Evolutionary conservation across 2,888 invertebrate species (phyloP).

Genomic region (Nebria salina): DNA sequence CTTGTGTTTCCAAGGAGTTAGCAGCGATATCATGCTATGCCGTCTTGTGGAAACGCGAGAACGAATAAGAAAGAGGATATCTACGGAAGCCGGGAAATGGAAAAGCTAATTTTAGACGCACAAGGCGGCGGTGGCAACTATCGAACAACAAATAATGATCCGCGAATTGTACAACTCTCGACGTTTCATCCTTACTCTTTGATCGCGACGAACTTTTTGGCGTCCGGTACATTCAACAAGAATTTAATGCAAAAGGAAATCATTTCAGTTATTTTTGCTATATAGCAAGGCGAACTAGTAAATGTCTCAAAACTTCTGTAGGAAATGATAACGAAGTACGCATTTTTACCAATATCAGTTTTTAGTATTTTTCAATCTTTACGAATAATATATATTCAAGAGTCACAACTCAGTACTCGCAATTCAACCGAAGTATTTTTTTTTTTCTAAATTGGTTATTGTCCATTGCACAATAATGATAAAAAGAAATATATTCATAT

Average conservation of each 20-base stretch:
- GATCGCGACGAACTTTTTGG: slow-evolving; percentile 12
- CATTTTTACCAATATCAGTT: too few species aligned
- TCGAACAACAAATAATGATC: slow-evolving; percentile 43
- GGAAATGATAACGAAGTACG: too few species aligned
- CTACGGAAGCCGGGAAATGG: slow-evolving; percentile 23
- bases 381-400: too few species aligned
- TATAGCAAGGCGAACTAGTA: too few species aligned
- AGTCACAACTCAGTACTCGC: too few species aligned
- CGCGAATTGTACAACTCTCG: not conserved
- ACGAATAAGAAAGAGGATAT: slow-evolving; percentile 3
- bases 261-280: slow-evolving; percentile 11
- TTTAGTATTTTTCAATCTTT: too few species aligned
- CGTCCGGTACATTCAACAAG: not conserved
- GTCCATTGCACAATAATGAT: too few species aligned
- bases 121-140: slow-evolving; percentile 19
- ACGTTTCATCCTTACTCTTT: not conserved
- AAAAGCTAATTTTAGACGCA: slow-evolving; percentile 34
- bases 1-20: slow-evolving; percentile 2
- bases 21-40: not conserved
- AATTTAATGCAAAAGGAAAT: slow-evolving; percentile 31
- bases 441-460: too few species aligned
- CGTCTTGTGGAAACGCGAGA: slow-evolving; percentile 4
- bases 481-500: too few species aligned
- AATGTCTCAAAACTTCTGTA: too few species aligned
- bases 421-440: too few species aligned